Percentiles rank a stretch among this genome's conserved stretches.
Evolutionary conservation across 2,113 vertebrate species (phyloP).

Genomic region (Channa maculata): DNA sequence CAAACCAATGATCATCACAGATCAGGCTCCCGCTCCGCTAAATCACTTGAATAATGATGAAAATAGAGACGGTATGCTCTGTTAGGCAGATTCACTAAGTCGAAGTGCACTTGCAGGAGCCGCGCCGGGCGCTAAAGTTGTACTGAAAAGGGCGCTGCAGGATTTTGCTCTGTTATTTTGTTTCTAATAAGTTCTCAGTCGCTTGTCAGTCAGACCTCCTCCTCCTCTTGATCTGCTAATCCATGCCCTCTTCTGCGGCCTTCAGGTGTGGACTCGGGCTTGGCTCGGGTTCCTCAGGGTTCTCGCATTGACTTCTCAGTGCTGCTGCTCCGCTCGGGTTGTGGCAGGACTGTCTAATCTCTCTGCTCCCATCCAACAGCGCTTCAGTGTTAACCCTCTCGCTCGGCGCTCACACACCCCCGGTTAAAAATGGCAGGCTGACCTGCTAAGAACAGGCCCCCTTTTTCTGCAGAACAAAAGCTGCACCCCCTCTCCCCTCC

Average conservation of each 20-base stretch:
- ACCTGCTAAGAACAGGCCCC: conserved; percentile 83
- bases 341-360: conserved; percentile 66
- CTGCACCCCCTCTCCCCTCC: conserved; percentile 53
- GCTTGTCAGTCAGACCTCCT: neutral
- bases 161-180: neutral
- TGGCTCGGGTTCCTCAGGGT: conserved; percentile 16
- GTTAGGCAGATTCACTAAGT: neutral
- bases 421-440: conserved; percentile 84
- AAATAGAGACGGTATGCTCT: neutral
- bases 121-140: conserved; percentile 43
- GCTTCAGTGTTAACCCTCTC: conserved; percentile 78
- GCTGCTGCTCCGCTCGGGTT: conserved; percentile 40
- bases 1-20: conserved; percentile 31
- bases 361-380: conserved; percentile 80
- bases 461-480: conserved; percentile 86
- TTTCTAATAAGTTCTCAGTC: too few relatives aligned
- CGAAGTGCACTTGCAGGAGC: conserved; percentile 71
- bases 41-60: neutral
- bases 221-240: conserved; percentile 35
- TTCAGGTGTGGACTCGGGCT: conserved; percentile 47
- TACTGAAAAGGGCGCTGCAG: neutral
- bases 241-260: conserved; percentile 39
- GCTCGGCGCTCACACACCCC: conserved; percentile 70
- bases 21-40: neutral
- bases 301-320: conserved; percentile 6